A percentile compares a stretch with the other conserved stretches of the same genome.
Evolutionary conservation across 2,888 invertebrate species (phyloP).

Genomic region (Harpalus rubripes): DNA sequence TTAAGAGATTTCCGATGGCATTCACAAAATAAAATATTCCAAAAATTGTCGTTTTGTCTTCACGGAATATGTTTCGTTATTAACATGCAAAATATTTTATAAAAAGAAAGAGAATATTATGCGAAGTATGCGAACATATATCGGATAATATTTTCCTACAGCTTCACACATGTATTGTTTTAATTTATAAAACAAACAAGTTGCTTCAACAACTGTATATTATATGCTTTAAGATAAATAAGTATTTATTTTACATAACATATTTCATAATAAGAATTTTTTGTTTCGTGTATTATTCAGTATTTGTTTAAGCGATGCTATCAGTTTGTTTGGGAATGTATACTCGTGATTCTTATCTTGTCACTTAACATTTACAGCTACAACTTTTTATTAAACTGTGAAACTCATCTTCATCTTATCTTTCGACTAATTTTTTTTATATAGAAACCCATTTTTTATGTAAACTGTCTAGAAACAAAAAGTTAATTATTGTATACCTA

Average conservation of each 20-base stretch:
- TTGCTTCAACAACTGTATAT: background rate
- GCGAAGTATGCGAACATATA: background rate
- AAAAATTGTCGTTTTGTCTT: conserved; percentile 53
- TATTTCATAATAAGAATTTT: conserved; percentile 2
- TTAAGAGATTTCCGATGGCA: conserved; percentile 61
- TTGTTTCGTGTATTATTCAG: background rate
- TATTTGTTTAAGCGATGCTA: conserved; percentile 6
- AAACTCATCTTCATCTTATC: background rate
- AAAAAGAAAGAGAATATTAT: conserved; percentile 3
- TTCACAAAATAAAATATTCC: conserved; percentile 55
- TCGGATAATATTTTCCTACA: background rate
- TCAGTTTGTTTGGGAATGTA: conserved; percentile 1
- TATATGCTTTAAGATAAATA: background rate
- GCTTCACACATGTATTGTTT: background rate
- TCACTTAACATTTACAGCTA: background rate
- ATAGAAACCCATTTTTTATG: conserved; percentile 2
- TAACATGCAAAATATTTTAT: conserved; percentile 30
- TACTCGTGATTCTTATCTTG: conserved; percentile 19
- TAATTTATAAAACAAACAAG: background rate
- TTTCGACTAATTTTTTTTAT: background rate
- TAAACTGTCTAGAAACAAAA: background rate
- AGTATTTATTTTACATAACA: conserved; percentile 19
- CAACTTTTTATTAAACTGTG: background rate
- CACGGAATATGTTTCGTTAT: conserved; percentile 20
- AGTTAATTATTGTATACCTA: background rate